A percentile compares a stretch with the other conserved stretches of the same genome.
phyloP scores from a whole-genome alignment of 2,797 vertebrate species.

The Pitangus sulphuratus region DNA sequence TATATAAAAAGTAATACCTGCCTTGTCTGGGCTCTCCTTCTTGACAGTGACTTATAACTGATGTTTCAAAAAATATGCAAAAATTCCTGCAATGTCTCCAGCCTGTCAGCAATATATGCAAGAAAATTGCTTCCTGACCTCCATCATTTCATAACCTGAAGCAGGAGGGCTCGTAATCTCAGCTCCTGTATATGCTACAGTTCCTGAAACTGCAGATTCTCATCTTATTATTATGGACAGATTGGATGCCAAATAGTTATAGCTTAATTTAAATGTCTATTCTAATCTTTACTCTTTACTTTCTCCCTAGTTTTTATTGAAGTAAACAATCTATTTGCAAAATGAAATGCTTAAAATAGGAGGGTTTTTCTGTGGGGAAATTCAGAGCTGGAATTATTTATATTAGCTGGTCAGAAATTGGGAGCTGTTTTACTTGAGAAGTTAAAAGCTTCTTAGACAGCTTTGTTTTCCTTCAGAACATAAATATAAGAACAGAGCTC shows the following conservation, averaged over 20 bases:
- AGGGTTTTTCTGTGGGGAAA: not conserved
- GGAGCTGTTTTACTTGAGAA: not conserved
- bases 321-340: constrained; percentile 45
- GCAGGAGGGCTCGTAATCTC: constrained; percentile 52
- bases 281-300: constrained; percentile 35
- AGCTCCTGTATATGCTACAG: not conserved
- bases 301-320: not conserved
- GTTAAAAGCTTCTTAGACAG: not conserved
- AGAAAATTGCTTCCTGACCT: constrained; percentile 69
- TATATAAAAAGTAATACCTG: not conserved
- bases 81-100: not conserved
- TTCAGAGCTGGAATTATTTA: not conserved
- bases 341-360: constrained; percentile 25
- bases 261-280: constrained; percentile 56
- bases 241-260: constrained; percentile 31
- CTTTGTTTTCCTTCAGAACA: not conserved
- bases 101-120: constrained; percentile 54
- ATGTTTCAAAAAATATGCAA: constrained; percentile 28
- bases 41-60: constrained; percentile 46
- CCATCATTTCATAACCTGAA: constrained; percentile 55
- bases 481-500: not conserved
- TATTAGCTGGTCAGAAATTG: not conserved
- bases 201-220: constrained; percentile 46
- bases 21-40: constrained; percentile 9
- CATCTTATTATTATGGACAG: constrained; percentile 32